Evolutionary conservation across 2,113 vertebrate species (phyloP), one percentile per base, ranked within the genome.

Genomic region (Rhea pennata): DNA sequence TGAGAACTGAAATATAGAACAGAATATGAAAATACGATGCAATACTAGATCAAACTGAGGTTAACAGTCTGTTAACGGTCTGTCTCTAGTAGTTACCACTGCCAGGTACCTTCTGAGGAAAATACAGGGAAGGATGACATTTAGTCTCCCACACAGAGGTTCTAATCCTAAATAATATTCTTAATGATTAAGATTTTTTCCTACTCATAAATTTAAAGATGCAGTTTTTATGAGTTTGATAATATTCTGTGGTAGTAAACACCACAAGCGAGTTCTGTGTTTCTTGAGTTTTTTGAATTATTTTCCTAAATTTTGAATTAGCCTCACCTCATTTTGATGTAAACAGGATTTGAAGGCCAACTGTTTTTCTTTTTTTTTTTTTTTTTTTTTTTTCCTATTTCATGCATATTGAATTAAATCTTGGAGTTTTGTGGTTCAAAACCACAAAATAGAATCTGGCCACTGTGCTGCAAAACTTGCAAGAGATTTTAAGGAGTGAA

Each of bases 311-410:
- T 81, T 84, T 87, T 81, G 23, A 62, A 31, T 84, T 39, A 87
- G 7, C 5, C 14, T 11, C 15, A 10, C 33, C 5, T 82, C 36
- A 19, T 15, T 62, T 89, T 58, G 10, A 7, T 44, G 5, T 31
- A 36, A 65, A 76, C 0, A 2, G 21, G 19, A 64, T 9, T 67
- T 42, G 6, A 84, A 72, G 24, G 10, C 51, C 46, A 54, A 3
- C 9, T 46, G 15, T 12, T 24, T 81, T 66, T 11, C 40, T 88
- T 78, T 59, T 0, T 1, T 66, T 11, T 44, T 88, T 78, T 59
- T 0, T 1, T n/a, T n/a, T n/a, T 66, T 11, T 44, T 88, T 78
- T 59, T 0, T 1, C 8, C 4, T 2, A 20, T 36, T 36, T 36
- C 36, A 6, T 71, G 19, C 0, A 7, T 71, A 67, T 10, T 53